Base-by-base conservation (phyloP, 1,140 invertebrate genomes). In the Trissolcus basalis region DNA sequence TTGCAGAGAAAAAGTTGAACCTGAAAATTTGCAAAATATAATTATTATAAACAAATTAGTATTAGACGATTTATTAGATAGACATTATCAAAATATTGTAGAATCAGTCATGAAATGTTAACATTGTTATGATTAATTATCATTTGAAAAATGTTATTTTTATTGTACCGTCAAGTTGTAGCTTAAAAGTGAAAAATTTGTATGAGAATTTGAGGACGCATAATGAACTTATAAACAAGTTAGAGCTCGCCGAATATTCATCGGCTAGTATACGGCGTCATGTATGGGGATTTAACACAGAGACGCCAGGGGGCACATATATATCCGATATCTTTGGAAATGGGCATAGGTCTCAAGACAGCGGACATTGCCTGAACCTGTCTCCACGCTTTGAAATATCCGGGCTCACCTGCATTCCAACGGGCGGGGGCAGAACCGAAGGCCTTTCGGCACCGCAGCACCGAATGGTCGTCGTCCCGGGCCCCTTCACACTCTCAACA, bases 241-340 rank as follows among this genome's bases (percentile, higher is more conserved):
- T 68, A 53, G 71, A 59, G 63, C 48, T 55, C 48, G 65, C 60
- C 64, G 65, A 76, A 70, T 70, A 69, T 65, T 75, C 72, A 68
- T 75, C 54, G 59, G 10, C 49, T 1, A 43, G 1, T 27, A 33
- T 44, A 13, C 44, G 39, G 65, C 70, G 70, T 73, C 50, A 47
- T 56, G 33, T 47, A 47, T 56, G 44, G 35, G 41, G 56, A 9
- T 61, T 63, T 54, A 51, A 75, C 72, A 63, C 60, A 77, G 32
- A 74, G 48, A 55, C 49, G 45, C 9, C 19, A 33, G 53, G 53
- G 50, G 65, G 72, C 56, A 78, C 59, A 68, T 71, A 65, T 83
- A 79, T 80, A 83, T 83, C 82, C 85, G 83, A 88, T 88, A 88
- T 88, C 84, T 88, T 88, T 85, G 81, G 86, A 86, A 88, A 83